These are phyloP conservation scores for Pherbina coryleti DNA, from an alignment of 2,888 invertebrate species.

Conservation along the genomic window DNA sequence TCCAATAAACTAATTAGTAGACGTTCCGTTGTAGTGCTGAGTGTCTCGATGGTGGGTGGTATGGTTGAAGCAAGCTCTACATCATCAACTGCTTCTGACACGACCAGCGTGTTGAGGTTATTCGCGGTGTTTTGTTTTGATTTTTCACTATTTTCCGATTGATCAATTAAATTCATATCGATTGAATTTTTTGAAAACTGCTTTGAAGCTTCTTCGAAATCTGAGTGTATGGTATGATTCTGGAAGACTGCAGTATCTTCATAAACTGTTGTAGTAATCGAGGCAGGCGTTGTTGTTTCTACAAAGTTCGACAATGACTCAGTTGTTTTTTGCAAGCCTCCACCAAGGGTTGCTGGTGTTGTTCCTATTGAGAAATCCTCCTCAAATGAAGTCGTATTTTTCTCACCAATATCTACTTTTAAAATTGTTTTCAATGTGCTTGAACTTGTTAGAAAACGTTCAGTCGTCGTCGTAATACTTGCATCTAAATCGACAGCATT, in stretches of 20 bases:
- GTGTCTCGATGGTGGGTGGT: conserved; percentile 50
- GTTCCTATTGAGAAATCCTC: conserved; percentile 33
- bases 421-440: conserved; percentile 44
- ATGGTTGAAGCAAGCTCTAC: conserved; percentile 42
- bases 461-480: conserved; percentile 41
- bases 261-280: conserved; percentile 3
- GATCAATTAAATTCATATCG: conserved; percentile 63
- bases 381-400: conserved; percentile 34
- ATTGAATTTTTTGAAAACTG: conserved; percentile 58
- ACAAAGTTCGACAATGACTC: conserved; percentile 12
- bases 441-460: conserved; percentile 37
- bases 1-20: conserved; percentile 56
- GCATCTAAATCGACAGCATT: conserved; percentile 58
- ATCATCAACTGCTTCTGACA: conserved; percentile 42
- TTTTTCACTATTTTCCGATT: conserved; percentile 41
- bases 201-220: conserved; percentile 12
- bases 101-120: conserved; percentile 35
- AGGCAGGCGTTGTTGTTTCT: conserved; percentile 2
- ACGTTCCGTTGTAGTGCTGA: conserved; percentile 52
- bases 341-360: conserved; percentile 42
- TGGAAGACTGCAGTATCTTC: conserved; percentile 1
- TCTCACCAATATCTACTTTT: conserved; percentile 6
- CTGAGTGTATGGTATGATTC: conserved; percentile 18
- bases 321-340: conserved; percentile 15
- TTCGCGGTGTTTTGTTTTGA: conserved; percentile 24